Conservation (phyloP, 2,888 invertebrate species). For the Empis livida region DNA sequence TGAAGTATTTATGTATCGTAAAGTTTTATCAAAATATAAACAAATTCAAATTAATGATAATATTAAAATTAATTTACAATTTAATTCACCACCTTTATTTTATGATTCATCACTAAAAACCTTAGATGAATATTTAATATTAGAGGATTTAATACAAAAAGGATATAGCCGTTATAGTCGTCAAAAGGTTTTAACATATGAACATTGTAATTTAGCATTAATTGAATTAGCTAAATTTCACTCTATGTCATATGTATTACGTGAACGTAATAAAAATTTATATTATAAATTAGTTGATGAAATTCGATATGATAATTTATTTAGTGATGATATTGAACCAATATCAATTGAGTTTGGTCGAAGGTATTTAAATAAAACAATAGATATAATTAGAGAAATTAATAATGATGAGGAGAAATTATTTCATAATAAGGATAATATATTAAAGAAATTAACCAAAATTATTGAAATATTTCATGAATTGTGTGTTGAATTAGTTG, state of each 20-base stretch:
- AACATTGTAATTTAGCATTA: slow-evolving; percentile 31
- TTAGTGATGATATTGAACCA: slow-evolving; percentile 17
- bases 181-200: slow-evolving; percentile 28
- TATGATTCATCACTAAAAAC: slow-evolving; percentile 15
- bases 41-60: slow-evolving; percentile 8
- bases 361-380: slow-evolving; percentile 19
- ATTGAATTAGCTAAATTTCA: slow-evolving; percentile 37
- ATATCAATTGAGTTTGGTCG: slow-evolving; percentile 24
- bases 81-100: slow-evolving; percentile 16
- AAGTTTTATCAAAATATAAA: slow-evolving; percentile 18
- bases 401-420: slow-evolving; percentile 1
- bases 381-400: slow-evolving; percentile 18
- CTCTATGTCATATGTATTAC: slow-evolving; percentile 37
- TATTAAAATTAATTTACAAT: background rate
- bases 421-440: slow-evolving; percentile 14
- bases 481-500: slow-evolving; percentile 18
- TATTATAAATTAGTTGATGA: slow-evolving; percentile 16
- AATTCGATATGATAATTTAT: slow-evolving; percentile 21
- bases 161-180: slow-evolving; percentile 22
- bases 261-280: slow-evolving; percentile 18
- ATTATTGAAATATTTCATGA: slow-evolving; percentile 19
- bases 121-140: slow-evolving; percentile 23
- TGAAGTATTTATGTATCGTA: slow-evolving; percentile 24
- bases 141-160: slow-evolving; percentile 20
- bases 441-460: background rate